Conservation (phyloP, 2,797 vertebrate species). For the Novumbra hubbsi region DNA sequence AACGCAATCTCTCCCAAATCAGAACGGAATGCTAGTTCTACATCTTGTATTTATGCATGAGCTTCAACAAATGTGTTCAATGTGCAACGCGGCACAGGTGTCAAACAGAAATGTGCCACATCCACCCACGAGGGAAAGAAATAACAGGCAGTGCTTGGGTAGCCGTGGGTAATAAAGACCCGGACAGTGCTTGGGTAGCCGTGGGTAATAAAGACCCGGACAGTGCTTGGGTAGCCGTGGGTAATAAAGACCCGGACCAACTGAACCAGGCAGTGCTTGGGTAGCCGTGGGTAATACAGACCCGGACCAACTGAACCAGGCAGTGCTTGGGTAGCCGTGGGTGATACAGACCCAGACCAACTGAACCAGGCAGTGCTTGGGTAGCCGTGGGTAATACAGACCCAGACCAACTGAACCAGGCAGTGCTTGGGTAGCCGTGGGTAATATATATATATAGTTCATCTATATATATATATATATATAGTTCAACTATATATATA, state of each 20-base stretch:
- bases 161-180: slow-evolving; percentile 2
- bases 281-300: too few relatives aligned
- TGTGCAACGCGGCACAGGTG: slow-evolving; percentile 12
- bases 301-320: neutral
- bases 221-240: neutral
- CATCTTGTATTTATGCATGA: neutral
- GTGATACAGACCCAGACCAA: too few relatives aligned
- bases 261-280: too few relatives aligned
- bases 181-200: too few relatives aligned
- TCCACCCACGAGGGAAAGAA: slow-evolving; percentile 13
- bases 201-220: too few relatives aligned
- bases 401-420: too few relatives aligned
- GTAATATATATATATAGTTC: too few relatives aligned
- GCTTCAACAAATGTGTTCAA: neutral
- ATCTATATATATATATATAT: too few relatives aligned
- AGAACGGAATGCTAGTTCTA: neutral
- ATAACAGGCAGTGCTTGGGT: slow-evolving; percentile 4
- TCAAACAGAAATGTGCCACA: slow-evolving; percentile 28
- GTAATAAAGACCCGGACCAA: neutral
- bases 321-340: neutral
- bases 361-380: too few relatives aligned
- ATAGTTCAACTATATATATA: too few relatives aligned
- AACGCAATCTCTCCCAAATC: neutral
- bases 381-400: too few relatives aligned
- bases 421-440: too few relatives aligned